Base-by-base conservation (phyloP, 2,888 invertebrate genomes). In the Drosophila paranaensis region DNA sequence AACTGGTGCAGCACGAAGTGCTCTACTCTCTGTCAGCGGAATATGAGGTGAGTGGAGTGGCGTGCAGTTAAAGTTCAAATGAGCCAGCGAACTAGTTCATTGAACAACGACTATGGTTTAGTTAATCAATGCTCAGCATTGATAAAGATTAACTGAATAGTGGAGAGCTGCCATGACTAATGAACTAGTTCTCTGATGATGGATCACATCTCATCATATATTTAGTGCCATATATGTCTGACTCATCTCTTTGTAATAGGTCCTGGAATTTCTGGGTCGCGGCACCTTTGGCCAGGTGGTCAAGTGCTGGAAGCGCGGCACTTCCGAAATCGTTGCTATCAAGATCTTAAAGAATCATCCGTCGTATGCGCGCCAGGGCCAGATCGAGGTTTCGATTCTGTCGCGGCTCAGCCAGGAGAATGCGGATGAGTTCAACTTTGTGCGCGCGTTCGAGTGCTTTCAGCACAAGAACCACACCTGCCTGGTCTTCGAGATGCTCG, bases 271-370 rank as follows among this genome's bases (percentile, higher is more conserved):
- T 94, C 95, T 99, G 92, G 99, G 99, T 87, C 96, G 99, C 88
- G 99, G 99, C 91, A 99, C 99, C 85, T 99, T 99, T 94, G 99
- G 99, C 81, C 95, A 98, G 95, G 99, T 99, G 92, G 99, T 99
- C 92, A 99, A 99, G 94, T 99, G 99, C 94, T 99, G 99, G 99
- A 99, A 99, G 94, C 99, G 99, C 93, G 99, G 99, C 93, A 99
- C 99, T 90, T 99, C 98, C 93, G 99, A 99, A 94, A 99, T 99
- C 92, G 99, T 99, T 91, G 99, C 99, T 92, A 99, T 99, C 93
- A 99, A 99, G 95, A 99, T 99, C 93, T 95, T 99, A 72, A 99
- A 99, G 94, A 99, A 99, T 94, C 99, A 99, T 94, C 99, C 99
- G 82, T 99, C 99, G 89, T 99, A 99, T 94, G 99, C 99, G 82